Conservation (phyloP, 2,113 vertebrate genomes). For the Nanger granti region DNA sequence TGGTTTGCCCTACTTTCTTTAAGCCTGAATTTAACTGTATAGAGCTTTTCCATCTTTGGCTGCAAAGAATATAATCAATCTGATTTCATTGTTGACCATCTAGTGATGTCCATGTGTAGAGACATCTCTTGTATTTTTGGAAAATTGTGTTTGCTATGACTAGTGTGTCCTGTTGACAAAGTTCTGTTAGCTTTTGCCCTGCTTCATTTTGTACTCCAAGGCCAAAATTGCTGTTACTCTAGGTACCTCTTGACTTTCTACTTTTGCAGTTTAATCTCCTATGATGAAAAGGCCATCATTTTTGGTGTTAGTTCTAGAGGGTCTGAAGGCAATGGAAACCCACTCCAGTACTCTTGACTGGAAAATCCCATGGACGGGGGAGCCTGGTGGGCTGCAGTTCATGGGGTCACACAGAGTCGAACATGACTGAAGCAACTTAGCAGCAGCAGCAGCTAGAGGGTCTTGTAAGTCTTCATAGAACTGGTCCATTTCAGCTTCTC, state of each 20-base stretch:
- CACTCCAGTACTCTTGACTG: too few species aligned
- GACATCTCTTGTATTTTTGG: neutral
- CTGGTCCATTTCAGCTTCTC: neutral
- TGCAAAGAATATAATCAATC: neutral
- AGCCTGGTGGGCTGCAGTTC: too few species aligned
- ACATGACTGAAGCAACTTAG: too few species aligned
- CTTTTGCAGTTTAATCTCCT: neutral
- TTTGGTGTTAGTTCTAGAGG: neutral
- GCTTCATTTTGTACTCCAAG: neutral
- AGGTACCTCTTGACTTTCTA: neutral
- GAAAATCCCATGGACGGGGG: too few species aligned
- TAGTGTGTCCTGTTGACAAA: neutral
- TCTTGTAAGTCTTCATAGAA: neutral
- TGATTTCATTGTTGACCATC: neutral
- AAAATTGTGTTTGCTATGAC: neutral
- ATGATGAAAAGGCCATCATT: neutral
- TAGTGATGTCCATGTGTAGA: neutral
- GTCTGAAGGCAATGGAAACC: neutral
- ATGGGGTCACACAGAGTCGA: too few species aligned
- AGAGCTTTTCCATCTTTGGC: neutral
- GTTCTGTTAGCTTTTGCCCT: neutral
- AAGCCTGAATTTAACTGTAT: neutral
- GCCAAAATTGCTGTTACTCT: neutral
- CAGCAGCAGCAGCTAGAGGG: neutral
- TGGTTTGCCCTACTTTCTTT: neutral